Evolutionary conservation across 2,888 invertebrate species (phyloP).

Genomic region (Mycalesis mineus): DNA sequence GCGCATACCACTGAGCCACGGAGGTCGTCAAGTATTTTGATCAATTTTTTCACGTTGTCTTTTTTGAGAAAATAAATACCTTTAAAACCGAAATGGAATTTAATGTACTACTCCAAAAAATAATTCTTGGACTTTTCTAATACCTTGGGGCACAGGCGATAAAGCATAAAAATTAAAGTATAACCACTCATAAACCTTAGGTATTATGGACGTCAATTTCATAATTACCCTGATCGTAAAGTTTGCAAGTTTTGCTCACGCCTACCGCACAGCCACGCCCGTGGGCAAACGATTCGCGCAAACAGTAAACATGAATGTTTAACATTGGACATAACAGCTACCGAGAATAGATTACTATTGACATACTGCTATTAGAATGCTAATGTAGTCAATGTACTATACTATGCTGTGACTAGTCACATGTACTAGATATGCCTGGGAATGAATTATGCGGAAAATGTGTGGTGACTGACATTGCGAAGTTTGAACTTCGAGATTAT

Average conservation of each 20-base stretch:
- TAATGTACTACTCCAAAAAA: too few species aligned
- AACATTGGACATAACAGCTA: constrained; percentile 8
- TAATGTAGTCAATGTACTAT: constrained; percentile 5
- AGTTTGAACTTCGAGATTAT: too few species aligned
- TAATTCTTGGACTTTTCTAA: too few species aligned
- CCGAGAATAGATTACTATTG: constrained; percentile 7
- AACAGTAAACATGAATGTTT: constrained; percentile 34
- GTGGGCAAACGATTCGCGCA: constrained; percentile 43
- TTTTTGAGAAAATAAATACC: too few species aligned
- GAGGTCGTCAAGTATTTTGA: too few species aligned
- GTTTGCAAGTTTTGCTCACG: constrained; percentile 32
- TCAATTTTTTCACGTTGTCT: too few species aligned
- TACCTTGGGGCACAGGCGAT: too few species aligned
- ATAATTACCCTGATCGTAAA: not conserved
- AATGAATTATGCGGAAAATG: not conserved
- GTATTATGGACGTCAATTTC: not conserved
- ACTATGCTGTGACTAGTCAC: not conserved
- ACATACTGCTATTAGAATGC: constrained; percentile 1
- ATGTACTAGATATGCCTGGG: constrained; percentile 3
- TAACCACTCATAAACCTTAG: not conserved
- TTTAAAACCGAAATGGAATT: too few species aligned
- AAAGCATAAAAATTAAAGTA: not conserved
- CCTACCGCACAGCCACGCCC: constrained; percentile 49
- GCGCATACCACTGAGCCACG: too few species aligned
- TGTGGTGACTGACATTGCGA: not conserved